Conservation (phyloP, 1,140 invertebrate genomes). For the Drosophila setifemur region DNA sequence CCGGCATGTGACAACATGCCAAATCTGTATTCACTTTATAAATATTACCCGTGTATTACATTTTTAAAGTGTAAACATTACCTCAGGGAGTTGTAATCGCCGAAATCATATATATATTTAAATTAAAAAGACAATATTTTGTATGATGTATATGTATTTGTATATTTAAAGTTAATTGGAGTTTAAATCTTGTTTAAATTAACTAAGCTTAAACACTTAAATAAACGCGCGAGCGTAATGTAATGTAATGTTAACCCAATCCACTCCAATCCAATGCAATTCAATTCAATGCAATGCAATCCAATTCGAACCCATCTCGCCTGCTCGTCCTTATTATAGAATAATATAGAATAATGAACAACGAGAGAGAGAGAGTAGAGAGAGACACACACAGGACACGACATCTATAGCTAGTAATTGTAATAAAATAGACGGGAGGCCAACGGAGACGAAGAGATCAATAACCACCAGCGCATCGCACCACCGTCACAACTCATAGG, state of each 20-base stretch:
- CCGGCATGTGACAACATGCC: too few species aligned
- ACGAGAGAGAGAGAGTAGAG: constrained; percentile 42
- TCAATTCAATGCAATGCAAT: constrained; percentile 20
- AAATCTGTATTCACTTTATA: too few species aligned
- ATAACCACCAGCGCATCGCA: constrained; percentile 54
- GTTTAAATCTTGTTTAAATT: constrained; percentile 72
- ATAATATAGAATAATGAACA: constrained; percentile 53
- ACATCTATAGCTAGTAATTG: constrained; percentile 71
- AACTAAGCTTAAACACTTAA: constrained; percentile 78
- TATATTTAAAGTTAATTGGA: constrained; percentile 79
- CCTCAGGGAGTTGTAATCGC: too few species aligned
- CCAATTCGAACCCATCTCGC: constrained; percentile 18
- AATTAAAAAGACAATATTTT: neutral
- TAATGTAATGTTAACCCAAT: constrained; percentile 49
- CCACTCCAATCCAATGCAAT: too few species aligned
- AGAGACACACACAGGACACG: constrained; percentile 55
- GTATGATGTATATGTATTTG: constrained; percentile 58
- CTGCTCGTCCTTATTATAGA: constrained; percentile 28
- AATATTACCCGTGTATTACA: too few species aligned
- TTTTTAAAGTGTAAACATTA: too few species aligned
- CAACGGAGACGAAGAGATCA: constrained; percentile 72
- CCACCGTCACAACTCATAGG: constrained; percentile 82
- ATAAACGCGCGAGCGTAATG: constrained; percentile 61
- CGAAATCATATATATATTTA: too few species aligned
- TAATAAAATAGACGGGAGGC: constrained; percentile 72